Percentiles rank a stretch among this genome's conserved stretches.
phyloP scores from a whole-genome alignment of 2,113 vertebrate genomes.

The Barnardius zonarius region DNA sequence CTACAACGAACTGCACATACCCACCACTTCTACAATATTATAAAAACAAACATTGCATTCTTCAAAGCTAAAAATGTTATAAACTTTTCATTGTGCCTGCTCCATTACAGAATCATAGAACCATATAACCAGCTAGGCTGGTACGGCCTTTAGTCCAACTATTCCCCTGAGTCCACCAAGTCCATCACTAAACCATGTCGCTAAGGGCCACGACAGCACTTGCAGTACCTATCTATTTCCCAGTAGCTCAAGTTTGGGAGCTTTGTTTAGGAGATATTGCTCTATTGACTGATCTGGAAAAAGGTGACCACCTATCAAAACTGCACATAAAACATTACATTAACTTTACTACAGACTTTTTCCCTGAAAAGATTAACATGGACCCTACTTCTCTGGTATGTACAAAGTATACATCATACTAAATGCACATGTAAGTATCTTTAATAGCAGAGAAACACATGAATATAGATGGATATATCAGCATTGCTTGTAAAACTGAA shows the following conservation, averaged over 20 bases:
- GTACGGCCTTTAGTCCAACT: neutral
- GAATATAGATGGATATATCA: neutral
- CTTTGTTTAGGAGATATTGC: neutral
- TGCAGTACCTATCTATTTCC: neutral
- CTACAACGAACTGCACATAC: neutral
- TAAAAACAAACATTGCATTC: neutral
- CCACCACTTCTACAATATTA: neutral
- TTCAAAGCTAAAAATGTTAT: neutral
- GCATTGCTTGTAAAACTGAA: neutral
- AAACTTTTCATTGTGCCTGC: neutral
- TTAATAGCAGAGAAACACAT: neutral
- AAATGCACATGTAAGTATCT: neutral
- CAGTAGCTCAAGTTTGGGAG: neutral
- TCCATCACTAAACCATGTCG: neutral
- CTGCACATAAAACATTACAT: neutral
- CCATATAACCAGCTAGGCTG: neutral
- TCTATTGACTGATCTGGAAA: neutral
- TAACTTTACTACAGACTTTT: neutral
- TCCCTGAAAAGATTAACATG: neutral
- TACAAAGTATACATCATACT: neutral
- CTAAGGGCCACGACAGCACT: neutral
- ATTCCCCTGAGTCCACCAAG: neutral
- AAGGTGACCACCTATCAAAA: neutral
- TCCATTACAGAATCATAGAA: neutral
- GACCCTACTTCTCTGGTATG: neutral